Evolutionary conservation across 2,797 vertebrate species (phyloP).

Genomic region (Mus caroli): DNA sequence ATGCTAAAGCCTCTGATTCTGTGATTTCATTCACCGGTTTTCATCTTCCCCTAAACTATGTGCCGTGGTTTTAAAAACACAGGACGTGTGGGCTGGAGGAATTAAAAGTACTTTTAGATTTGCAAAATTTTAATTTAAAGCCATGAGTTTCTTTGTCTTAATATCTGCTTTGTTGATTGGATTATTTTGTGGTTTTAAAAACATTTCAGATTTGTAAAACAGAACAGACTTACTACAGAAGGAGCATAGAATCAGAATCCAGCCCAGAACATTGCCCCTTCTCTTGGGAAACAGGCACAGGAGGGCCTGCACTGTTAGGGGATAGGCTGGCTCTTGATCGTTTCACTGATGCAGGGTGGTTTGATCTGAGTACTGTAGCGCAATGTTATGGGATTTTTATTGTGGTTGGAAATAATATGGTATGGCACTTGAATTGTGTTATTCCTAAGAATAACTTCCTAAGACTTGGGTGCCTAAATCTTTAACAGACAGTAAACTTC

Average conservation of each 20-base stretch:
- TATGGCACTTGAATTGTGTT: background rate
- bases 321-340: background rate
- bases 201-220: background rate
- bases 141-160: conserved; percentile 17
- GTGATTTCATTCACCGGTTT: background rate
- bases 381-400: background rate
- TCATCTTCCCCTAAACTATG: background rate
- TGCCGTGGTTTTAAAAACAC: background rate
- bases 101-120: background rate
- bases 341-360: background rate
- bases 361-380: conserved; percentile 6
- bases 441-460: background rate
- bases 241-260: background rate
- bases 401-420: background rate
- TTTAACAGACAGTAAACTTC: background rate
- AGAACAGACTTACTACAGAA: conserved; percentile 16
- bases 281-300: background rate
- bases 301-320: background rate
- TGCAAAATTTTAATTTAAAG: conserved; percentile 45
- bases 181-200: conserved; percentile 16
- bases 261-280: background rate
- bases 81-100: background rate
- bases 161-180: conserved; percentile 5
- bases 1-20: background rate
- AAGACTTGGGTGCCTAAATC: background rate